phyloP scores from a whole-genome alignment of 2,797 vertebrate genomes.

The Picus viridis region DNA sequence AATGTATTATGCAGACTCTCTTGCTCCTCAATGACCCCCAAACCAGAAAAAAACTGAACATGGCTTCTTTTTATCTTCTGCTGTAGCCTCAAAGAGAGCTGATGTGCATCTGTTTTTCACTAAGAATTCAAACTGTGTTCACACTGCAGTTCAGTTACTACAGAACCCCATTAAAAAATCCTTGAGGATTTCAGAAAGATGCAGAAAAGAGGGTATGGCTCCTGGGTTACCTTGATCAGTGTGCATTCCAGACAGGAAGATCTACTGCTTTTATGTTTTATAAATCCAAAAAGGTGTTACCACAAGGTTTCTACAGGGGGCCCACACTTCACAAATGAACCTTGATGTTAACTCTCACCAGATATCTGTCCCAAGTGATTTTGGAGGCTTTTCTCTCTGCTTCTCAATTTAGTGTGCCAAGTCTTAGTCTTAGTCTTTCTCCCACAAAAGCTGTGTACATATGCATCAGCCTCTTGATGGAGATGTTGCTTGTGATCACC shows the following conservation, averaged over 20 bases:
- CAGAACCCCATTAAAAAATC: not conserved
- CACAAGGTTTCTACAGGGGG: not conserved
- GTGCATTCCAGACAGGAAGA: not conserved
- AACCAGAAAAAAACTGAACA: conserved; percentile 58
- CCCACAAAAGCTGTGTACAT: not conserved
- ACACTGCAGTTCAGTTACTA: not conserved
- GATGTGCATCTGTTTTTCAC: conserved; percentile 47
- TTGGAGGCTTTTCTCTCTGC: not conserved
- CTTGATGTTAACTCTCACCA: not conserved
- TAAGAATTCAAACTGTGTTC: conserved; percentile 36
- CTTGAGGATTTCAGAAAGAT: not conserved
- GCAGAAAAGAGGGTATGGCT: not conserved
- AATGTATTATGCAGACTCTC: not conserved
- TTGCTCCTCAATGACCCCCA: not conserved
- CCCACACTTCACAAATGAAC: not conserved
- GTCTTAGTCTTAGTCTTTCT: not conserved
- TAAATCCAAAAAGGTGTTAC: not conserved
- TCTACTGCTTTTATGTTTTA: not conserved
- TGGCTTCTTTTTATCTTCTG: conserved; percentile 53
- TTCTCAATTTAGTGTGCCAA: not conserved
- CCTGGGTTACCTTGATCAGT: not conserved
- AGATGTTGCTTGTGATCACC: not conserved
- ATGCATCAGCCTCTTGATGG: rapidly evolving
- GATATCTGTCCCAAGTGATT: not conserved
- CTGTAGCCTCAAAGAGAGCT: conserved; percentile 15